Base-by-base conservation (phyloP, 2,113 vertebrate genomes). In the Dermatemys mawii region DNA sequence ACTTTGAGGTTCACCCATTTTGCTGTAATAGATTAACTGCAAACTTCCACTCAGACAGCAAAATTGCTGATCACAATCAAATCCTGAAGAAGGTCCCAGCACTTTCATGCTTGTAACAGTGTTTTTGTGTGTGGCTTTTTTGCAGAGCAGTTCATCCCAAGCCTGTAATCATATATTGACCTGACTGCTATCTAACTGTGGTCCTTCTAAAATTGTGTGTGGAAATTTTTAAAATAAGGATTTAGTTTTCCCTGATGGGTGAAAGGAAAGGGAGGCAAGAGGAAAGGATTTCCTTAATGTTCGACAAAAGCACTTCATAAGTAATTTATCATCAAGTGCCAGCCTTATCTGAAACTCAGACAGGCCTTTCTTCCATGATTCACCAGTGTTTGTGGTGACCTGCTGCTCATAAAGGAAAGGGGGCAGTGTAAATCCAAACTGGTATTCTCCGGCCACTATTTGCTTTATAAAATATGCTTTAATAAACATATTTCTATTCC, bases 271-370 rank as follows among this genome's bases (percentile, higher is more conserved):
- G 44, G 79, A 89, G 80, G 22, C 79, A 80, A 81, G 54, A 84
- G 86, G 84, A 90, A 86, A 94, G 38, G 79, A 90, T 96, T 95
- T 91, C 93, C 93, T 87, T 97, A 95, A 93, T 84, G 84, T 81
- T 94, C 94, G 94, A 84, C 89, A 94, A 93, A 94, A 93, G 70
- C 87, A 67, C 91, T 95, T 93, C 67, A 54, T 96, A 97, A 98
- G 97, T 97, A 97, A 97, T 97, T 91, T 90, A 97, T 97, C 89
- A 92, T 94, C 94, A 95, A 91, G 78, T 95, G 87, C 93, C 90
- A 94, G 60, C 92, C 90, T 96, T 96, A 96, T 95, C 95, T 87
- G 79, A 83, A 92, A 87, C 87, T 54, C 94, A n/a, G 93, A 88
- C 96, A 93, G 83, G 88, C 88, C 90, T 86, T 78, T 92, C 81